Percentiles rank a stretch among this genome's conserved stretches.
These are phyloP conservation scores for Mormoops blainvillei DNA, from an alignment of 2,113 vertebrate species.

Conservation along the genomic window DNA sequence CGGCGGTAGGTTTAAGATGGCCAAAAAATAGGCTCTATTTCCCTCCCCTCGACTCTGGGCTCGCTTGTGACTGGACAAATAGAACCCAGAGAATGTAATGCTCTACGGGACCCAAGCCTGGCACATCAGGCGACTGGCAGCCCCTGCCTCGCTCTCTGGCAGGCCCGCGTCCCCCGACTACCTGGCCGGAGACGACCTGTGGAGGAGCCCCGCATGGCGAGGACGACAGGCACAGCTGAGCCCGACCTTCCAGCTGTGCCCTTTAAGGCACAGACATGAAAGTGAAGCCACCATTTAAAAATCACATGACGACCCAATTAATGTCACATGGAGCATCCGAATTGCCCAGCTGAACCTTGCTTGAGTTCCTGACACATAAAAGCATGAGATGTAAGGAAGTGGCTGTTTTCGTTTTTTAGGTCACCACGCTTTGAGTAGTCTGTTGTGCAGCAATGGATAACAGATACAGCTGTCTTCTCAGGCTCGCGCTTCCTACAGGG, in stretches of 20 bases:
- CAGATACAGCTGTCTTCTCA: neutral
- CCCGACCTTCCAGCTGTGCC: neutral
- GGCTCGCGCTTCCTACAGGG: rapidly evolving
- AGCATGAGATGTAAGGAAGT: neutral
- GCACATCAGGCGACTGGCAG: neutral
- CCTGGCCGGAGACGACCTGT: neutral
- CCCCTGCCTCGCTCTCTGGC: neutral
- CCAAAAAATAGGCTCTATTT: neutral
- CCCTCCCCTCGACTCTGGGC: neutral
- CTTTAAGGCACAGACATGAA: neutral
- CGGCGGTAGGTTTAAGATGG: neutral
- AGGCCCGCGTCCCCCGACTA: neutral
- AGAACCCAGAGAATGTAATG: rapidly evolving
- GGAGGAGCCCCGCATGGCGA: neutral
- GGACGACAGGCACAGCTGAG: rapidly evolving
- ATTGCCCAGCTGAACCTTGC: neutral
- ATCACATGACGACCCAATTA: neutral
- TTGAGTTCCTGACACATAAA: neutral
- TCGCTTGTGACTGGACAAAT: neutral
- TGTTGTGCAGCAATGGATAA: neutral
- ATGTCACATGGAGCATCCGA: neutral
- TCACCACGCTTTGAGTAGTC: neutral
- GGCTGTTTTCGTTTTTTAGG: neutral
- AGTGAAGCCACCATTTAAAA: neutral
- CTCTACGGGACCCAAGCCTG: rapidly evolving